These are phyloP conservation scores for Parazoanthus atlanticus DNA, from an alignment of 92 coral and sea anemone species.

Conservation along the genomic window DNA sequence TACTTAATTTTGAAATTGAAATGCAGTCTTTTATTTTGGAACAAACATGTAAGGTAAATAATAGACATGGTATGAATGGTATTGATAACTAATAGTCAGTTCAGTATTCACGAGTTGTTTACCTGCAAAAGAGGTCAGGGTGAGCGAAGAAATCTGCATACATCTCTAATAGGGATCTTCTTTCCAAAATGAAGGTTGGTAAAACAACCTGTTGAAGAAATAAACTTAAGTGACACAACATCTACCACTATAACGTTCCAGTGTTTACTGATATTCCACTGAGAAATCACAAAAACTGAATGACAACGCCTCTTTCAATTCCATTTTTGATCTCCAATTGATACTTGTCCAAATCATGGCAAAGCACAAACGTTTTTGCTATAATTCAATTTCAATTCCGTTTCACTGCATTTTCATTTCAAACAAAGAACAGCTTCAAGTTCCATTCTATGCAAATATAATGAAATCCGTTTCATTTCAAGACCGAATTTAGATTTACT, in stretches of 20 bases:
- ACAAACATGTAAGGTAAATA: no score
- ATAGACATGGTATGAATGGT: no score
- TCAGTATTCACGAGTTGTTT: neutral
- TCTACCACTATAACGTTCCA: neutral
- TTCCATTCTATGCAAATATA: no score
- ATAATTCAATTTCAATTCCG: no score
- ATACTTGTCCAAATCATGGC: no score
- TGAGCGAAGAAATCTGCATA: slow-evolving; percentile 98
- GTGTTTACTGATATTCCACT: neutral
- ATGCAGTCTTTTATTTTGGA: no score
- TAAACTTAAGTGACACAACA: neutral
- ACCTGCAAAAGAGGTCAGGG: slow-evolving; percentile 90
- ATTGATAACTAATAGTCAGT: neutral
- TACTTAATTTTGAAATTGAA: no score
- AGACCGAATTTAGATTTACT: no score
- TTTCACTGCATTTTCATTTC: no score
- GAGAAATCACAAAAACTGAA: neutral
- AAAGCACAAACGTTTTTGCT: neutral
- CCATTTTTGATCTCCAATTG: neutral
- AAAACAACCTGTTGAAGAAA: slow-evolving; percentile 77
- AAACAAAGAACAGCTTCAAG: no score
- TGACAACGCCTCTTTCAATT: neutral
- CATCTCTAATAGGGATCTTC: slow-evolving; percentile 97
- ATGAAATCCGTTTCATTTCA: neutral
- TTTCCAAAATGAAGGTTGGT: slow-evolving; percentile 96